Conservation (phyloP, 2,888 invertebrate species). For the Galeruca laticollis region DNA sequence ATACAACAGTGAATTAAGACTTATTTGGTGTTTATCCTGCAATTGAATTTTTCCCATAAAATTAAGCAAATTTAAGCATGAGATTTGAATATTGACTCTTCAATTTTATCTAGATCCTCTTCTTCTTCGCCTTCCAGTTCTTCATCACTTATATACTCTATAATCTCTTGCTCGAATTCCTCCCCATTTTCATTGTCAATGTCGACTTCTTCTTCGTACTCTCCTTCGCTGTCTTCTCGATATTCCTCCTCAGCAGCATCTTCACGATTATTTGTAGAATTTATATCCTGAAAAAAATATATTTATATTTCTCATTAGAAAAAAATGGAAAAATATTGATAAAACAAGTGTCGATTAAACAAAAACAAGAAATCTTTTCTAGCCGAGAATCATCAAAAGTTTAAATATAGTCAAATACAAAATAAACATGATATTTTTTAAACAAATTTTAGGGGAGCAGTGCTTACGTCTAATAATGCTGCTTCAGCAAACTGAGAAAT, state of each 20-base stretch:
- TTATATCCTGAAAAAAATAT: neutral
- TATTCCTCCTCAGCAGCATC: constrained; percentile 7
- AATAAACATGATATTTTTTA: constrained; percentile 18
- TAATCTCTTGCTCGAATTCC: constrained; percentile 47
- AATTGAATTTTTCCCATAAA: neutral
- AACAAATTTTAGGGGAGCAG: neutral
- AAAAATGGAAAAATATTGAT: too few relatives aligned
- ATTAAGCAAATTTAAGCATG: neutral
- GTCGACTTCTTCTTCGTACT: constrained; percentile 48
- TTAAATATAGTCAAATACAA: neutral
- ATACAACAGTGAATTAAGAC: too few relatives aligned
- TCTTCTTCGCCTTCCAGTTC: constrained; percentile 50
- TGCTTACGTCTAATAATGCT: constrained; percentile 57
- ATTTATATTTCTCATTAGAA: too few relatives aligned
- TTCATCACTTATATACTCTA: constrained; percentile 50
- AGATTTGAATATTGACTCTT: neutral
- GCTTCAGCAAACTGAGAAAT: constrained; percentile 60
- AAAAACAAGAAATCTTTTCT: too few relatives aligned
- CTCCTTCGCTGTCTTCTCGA: constrained; percentile 48
- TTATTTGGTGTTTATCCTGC: too few relatives aligned
- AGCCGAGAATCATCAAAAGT: constrained; percentile 2
- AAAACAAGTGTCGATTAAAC: too few relatives aligned
- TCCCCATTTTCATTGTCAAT: constrained; percentile 43
- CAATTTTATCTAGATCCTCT: constrained; percentile 20
- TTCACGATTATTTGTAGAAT: neutral